Base-by-base conservation (phyloP, 64 coral and sea anemone species). In the Dendronephthya gigantea region DNA sequence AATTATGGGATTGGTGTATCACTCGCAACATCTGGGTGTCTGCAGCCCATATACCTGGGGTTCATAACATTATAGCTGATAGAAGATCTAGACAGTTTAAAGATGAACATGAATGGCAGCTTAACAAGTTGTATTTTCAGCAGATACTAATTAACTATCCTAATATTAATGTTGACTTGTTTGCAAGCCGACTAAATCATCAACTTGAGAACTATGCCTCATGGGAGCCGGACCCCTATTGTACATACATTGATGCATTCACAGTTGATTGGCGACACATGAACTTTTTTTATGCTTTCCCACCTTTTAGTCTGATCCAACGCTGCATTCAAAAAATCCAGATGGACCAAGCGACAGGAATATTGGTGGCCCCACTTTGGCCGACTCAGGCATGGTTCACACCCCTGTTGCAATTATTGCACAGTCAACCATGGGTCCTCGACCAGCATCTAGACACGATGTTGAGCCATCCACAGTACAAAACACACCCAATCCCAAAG, bases 371-470 rank as follows among this genome's bases (percentile, higher is more conserved):
- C 7, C 86, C 82, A 83, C 9, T 88, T 7, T 87, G 90, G 90
- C 90, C 81, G 49, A 91, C 79, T 11, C 90, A 91, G 66, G 75
- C 65, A 19, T 91, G 58, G 90, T 91, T 88, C 50, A 85, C 85
- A 72, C 45, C 74, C 0, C 48, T 88, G 4, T 41, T 90, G 13
- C 41, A 14, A 33, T 85, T 74, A 41, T 37, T 92, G 17, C 84
- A 75, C 59, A 49, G 48, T 12, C 86, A 88, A 75, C 83, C 88
- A 28, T 90, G 88, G 88, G 84, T 90, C 27, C 40, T 84, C 40
- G 39, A 39, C 28, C 59, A 40, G 28, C 51, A n/a, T 22, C 56
- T 66, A 79, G 41, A 90, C 47, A 83, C 70, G 41, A 83, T 90
- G 14, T 29, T 72, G 22, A 84, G 83, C 25, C 9, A 84, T 19